These are phyloP conservation scores for Nanorana parkeri DNA, from an alignment of 2,113 vertebrate genomes.

Conservation along the genomic window DNA sequence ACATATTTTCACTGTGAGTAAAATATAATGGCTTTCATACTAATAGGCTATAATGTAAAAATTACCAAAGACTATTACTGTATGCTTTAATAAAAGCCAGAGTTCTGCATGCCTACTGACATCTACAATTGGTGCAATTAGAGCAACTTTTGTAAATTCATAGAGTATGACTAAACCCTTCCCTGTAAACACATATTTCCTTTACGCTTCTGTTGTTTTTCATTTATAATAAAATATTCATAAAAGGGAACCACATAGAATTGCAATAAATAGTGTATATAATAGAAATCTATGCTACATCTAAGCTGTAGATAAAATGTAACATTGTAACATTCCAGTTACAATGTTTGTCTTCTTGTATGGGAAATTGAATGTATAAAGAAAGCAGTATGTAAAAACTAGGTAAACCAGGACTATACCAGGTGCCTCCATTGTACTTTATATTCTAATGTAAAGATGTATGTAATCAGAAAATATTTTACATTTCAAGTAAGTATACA, in stretches of 20 bases:
- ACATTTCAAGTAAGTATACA: too few relatives aligned
- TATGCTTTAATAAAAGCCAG: too few relatives aligned
- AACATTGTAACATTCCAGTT: too few relatives aligned
- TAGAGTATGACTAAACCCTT: not conserved
- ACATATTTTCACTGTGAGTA: not conserved
- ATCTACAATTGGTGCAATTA: conserved; percentile 4
- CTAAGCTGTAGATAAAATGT: not conserved
- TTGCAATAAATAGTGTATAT: not conserved
- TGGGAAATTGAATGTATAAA: too few relatives aligned
- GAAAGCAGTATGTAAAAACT: too few relatives aligned
- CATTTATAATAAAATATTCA: not conserved
- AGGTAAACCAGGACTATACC: too few relatives aligned
- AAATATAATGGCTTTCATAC: not conserved
- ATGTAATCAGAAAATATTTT: too few relatives aligned
- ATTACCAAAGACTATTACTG: not conserved
- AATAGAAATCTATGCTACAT: not conserved
- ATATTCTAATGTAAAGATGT: too few relatives aligned
- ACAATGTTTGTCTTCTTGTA: too few relatives aligned
- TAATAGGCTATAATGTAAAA: not conserved
- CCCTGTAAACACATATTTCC: conserved; percentile 1
- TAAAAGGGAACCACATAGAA: not conserved
- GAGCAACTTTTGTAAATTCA: not conserved
- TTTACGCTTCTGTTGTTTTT: not conserved
- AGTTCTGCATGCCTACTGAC: not conserved
- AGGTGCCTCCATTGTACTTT: too few relatives aligned